Evolutionary conservation across 1,140 invertebrate genomes (phyloP).

Genomic region (Drosophila ercepeae): DNA sequence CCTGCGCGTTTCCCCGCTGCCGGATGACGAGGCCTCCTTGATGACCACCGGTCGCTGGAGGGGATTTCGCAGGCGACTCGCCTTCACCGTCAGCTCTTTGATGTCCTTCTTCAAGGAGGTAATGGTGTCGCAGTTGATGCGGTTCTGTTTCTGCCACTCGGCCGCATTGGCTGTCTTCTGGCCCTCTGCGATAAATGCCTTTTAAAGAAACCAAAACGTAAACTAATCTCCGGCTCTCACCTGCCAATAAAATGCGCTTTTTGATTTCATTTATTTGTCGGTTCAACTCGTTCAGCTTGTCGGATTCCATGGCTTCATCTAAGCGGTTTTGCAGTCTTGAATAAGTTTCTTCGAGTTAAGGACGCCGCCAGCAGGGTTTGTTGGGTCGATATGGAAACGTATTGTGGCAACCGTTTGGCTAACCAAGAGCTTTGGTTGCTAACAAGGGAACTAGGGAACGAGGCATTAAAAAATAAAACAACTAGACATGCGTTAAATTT

Average conservation of each 20-base stretch:
- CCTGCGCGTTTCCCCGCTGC: constrained; percentile 34
- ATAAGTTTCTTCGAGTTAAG: neutral
- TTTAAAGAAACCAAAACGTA: neutral
- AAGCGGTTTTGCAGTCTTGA: neutral
- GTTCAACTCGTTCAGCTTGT: constrained; percentile 87
- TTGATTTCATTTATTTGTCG: constrained; percentile 91
- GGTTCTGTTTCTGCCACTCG: constrained; percentile 90
- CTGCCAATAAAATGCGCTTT: constrained; percentile 92
- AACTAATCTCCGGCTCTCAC: constrained; percentile 82
- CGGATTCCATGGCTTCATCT: constrained; percentile 84
- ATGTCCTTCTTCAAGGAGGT: constrained; percentile 89
- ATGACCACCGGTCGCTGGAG: constrained; percentile 68
- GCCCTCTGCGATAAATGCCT: constrained; percentile 86
- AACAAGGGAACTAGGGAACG: too few species aligned
- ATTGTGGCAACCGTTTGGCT: constrained; percentile 46
- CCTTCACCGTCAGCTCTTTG: constrained; percentile 86
- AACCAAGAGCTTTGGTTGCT: constrained; percentile 2
- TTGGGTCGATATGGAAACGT: constrained; percentile 54
- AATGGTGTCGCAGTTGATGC: constrained; percentile 89
- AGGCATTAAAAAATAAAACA: too few species aligned
- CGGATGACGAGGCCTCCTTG: constrained; percentile 37
- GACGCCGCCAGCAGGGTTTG: constrained; percentile 25
- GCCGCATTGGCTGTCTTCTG: constrained; percentile 92
- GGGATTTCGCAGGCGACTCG: constrained; percentile 84
- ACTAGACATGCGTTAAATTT: too few species aligned